These are phyloP conservation scores for Neotoma lepida DNA, from an alignment of 2,113 vertebrate species.

Conservation along the genomic window DNA sequence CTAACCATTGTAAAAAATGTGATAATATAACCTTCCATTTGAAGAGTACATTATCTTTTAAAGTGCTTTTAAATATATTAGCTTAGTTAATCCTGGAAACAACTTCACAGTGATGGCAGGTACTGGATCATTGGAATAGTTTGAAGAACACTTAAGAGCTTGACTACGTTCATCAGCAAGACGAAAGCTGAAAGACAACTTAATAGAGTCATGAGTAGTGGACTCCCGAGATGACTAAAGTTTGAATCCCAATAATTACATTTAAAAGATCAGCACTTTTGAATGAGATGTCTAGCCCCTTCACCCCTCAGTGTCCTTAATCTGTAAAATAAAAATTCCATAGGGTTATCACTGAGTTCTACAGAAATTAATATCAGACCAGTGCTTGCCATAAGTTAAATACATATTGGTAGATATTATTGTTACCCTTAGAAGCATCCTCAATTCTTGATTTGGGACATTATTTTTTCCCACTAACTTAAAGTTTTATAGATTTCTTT, in stretches of 20 bases:
- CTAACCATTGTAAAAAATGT: conserved; percentile 66
- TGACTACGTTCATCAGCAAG: neutral
- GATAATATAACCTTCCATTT: conserved; percentile 54
- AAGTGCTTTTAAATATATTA: conserved; percentile 65
- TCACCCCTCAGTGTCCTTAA: neutral
- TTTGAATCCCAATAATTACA: conserved; percentile 18
- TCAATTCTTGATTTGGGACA: conserved; percentile 19
- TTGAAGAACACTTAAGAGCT: neutral
- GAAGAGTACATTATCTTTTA: conserved; percentile 68
- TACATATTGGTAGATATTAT: neutral
- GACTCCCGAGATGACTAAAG: neutral
- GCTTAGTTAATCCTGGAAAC: conserved; percentile 63
- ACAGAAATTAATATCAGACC: conserved; percentile 5
- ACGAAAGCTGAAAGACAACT: neutral
- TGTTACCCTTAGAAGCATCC: neutral
- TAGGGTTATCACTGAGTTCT: neutral
- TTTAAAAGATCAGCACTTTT: neutral
- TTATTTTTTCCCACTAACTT: neutral
- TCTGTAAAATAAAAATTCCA: neutral
- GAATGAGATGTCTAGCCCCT: neutral
- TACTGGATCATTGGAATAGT: conserved; percentile 44
- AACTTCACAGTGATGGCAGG: conserved; percentile 28
- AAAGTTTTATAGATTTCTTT: conserved; percentile 8
- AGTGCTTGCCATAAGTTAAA: conserved; percentile 25
- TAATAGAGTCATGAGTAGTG: neutral